Base-by-base conservation (phyloP, 2,113 vertebrate genomes). In the Pedionomus torquatus region DNA sequence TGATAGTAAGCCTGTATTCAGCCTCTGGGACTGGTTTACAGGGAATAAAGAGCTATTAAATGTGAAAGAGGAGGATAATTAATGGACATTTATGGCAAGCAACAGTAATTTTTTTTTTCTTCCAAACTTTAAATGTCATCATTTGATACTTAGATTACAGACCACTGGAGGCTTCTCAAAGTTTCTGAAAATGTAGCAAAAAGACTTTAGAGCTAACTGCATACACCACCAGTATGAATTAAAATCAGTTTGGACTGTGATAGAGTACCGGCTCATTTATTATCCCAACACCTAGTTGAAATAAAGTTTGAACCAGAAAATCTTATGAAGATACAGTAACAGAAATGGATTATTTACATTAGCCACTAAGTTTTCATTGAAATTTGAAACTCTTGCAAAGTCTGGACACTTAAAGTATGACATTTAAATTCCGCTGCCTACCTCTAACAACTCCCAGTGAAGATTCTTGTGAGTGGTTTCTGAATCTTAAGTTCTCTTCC, bases 121-220 rank as follows among this genome's bases (percentile, higher is more conserved):
- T 83, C 44, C 44, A 87, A 66, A 83, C 37, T 83, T 92, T 81
- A 93, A 87, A 93, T 93, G 72, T 91, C 58, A 74, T 87, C 1
- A 0, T 89, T 83, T 83, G 26, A 57, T 96, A 87, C 95, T 94
- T 94, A 84, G 58, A 74, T 87, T 93, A 26, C 46, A 77, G 46
- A 65, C 68, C 44, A 91, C 64, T 57, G 13, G 44, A 81, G 60
- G 13, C 21, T 65, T 93, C 83, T 87, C 12, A 74, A 92, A 87
- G 33, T 83, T 89, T 87, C 83, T 81, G 63, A 83, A 91, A 94
- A 65, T 44, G 19, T 70, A 83, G 26, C 5, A 77, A 89, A 92
- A 92, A 26, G 89, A 74, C 35, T 39, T 72, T 23, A 77, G 28
- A 66, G 14, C 28, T 81, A 81, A 49, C 35, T 69, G 33, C 26